These are phyloP conservation scores for Scaptomyza cyrtandrae DNA, from an alignment of 2,888 invertebrate species.

Conservation along the genomic window DNA sequence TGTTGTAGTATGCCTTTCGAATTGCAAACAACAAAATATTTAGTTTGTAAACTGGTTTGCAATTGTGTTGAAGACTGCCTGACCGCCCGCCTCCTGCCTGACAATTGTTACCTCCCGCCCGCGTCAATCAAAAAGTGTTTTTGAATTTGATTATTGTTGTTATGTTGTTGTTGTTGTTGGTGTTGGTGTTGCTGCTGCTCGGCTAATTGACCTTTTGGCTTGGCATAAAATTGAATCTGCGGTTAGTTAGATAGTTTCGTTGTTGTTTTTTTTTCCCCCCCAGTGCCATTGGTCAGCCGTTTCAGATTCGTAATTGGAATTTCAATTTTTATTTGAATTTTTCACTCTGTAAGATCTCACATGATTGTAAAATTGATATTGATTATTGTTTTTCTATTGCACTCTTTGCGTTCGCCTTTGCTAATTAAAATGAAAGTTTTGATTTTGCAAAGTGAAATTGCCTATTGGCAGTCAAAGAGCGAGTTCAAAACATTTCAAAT, in stretches of 20 bases:
- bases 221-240: constrained; percentile 70
- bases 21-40: constrained; percentile 54
- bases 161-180: neutral
- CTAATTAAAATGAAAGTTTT: constrained; percentile 78
- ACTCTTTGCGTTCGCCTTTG: constrained; percentile 34
- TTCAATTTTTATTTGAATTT: constrained; percentile 1
- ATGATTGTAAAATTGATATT: constrained; percentile 65
- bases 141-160: constrained; percentile 53
- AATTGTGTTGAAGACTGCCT: constrained; percentile 27
- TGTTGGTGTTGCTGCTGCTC: constrained; percentile 32
- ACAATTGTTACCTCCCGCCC: too few species aligned
- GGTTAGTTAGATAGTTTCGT: constrained; percentile 47
- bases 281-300: constrained; percentile 35
- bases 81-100: too few species aligned
- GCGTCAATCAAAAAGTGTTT: constrained; percentile 62
- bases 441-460: constrained; percentile 66
- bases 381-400: constrained; percentile 35
- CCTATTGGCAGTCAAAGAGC: constrained; percentile 42
- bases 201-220: constrained; percentile 74
- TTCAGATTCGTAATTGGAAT: constrained; percentile 32
- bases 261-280: constrained; percentile 30
- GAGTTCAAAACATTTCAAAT: constrained; percentile 30
- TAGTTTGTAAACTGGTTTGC: constrained; percentile 62
- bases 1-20: constrained; percentile 62
- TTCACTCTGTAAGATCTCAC: constrained; percentile 27